Percentiles rank a stretch among this genome's conserved stretches.
Evolutionary conservation across 2,113 vertebrate species (phyloP).

Genomic region (Ceyx margarethae): DNA sequence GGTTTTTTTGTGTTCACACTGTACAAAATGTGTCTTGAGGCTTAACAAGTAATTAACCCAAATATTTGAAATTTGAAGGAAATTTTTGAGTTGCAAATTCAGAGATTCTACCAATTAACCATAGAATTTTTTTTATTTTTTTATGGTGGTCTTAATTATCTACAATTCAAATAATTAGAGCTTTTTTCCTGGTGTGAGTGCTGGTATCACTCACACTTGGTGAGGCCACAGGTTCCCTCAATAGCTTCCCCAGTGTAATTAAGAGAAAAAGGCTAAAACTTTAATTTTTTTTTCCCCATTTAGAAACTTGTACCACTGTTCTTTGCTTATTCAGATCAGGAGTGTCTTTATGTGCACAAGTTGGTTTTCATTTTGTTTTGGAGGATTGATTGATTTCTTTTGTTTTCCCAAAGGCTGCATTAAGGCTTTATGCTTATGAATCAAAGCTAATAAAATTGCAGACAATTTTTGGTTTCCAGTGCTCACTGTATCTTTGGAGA

Average conservation of each 20-base stretch:
- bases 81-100: background rate
- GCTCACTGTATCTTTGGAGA: background rate
- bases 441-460: background rate
- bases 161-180: background rate
- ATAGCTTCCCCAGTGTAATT: background rate
- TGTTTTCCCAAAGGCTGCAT: background rate
- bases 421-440: background rate
- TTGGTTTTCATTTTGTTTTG: background rate
- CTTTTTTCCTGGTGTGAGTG: background rate
- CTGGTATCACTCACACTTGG: background rate
- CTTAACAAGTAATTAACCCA: background rate
- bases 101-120: background rate
- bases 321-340: background rate
- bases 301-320: background rate
- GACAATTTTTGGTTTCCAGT: background rate
- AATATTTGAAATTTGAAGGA: background rate
- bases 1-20: background rate
- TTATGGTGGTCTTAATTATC: background rate
- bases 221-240: background rate
- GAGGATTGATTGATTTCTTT: background rate
- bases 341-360: background rate
- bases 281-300: background rate
- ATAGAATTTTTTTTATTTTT: background rate
- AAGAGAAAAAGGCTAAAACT: background rate
- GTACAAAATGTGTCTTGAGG: fast-evolving